A percentile compares a stretch with the other conserved stretches of the same genome.
Evolutionary conservation across 2,797 vertebrate genomes (phyloP).

Genomic region (Pelodytes ibericus): DNA sequence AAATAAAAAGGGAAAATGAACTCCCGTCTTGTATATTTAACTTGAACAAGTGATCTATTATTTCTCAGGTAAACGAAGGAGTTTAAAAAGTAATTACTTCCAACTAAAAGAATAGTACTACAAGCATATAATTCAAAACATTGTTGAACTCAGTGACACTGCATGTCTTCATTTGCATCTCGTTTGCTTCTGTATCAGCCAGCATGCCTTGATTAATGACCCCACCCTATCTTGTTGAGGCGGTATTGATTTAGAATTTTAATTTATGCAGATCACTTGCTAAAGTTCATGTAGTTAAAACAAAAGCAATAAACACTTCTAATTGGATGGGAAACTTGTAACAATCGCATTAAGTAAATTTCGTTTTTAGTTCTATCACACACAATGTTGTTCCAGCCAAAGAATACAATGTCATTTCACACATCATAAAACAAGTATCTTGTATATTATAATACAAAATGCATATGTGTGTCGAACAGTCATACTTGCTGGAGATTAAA

Average conservation of each 20-base stretch:
- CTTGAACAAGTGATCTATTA: constrained; percentile 26
- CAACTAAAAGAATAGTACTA: constrained; percentile 29
- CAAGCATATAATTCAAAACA: constrained; percentile 41
- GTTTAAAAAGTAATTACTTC: constrained; percentile 38
- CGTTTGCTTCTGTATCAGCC: constrained; percentile 14
- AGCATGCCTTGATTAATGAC: constrained; percentile 35
- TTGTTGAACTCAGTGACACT: constrained; percentile 25
- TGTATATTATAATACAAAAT: no score
- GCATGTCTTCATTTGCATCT: constrained; percentile 40
- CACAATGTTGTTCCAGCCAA: no score
- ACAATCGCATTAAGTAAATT: neutral
- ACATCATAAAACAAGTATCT: no score
- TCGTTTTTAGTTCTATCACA: no score
- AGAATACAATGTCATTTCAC: no score
- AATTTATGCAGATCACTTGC: constrained; percentile 32
- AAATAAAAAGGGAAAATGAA: no score
- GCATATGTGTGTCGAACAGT: no score
- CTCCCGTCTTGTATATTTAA: constrained; percentile 25
- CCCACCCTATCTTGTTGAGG: constrained; percentile 22
- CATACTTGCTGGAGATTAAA: no score
- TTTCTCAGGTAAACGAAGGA: constrained; percentile 36
- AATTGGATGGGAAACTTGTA: constrained; percentile 29
- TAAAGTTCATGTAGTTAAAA: constrained; percentile 18
- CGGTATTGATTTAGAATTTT: constrained; percentile 37
- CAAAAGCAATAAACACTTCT: neutral